phyloP scores from a whole-genome alignment of 2,113 vertebrate genomes.

The Sinocyclocheilus anshuiensis region DNA sequence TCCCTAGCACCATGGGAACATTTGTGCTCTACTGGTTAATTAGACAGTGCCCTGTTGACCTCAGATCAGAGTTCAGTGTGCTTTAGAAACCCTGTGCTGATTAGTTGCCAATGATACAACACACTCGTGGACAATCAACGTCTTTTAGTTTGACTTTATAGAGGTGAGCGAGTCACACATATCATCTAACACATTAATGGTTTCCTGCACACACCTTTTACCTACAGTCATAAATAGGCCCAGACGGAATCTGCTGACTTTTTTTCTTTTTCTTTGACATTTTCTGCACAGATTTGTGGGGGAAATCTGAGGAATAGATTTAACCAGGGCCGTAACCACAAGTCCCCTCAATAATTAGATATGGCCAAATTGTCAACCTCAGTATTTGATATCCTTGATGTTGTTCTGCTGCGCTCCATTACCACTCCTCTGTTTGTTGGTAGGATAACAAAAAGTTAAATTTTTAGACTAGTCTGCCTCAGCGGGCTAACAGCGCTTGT shows the following conservation, averaged over 20 bases:
- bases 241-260: not conserved
- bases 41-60: constrained; percentile 50
- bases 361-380: not conserved
- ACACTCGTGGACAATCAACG: constrained; percentile 37
- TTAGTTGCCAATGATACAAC: constrained; percentile 32
- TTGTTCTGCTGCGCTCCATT: not conserved
- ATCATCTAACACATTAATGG: constrained; percentile 18
- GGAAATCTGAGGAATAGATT: not conserved
- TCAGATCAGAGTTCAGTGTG: constrained; percentile 45
- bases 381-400: not conserved
- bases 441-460: not conserved
- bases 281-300: not conserved
- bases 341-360: not conserved
- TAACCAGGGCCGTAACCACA: not conserved
- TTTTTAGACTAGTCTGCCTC: not conserved
- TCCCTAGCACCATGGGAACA: constrained; percentile 45
- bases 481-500: not conserved
- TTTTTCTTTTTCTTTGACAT: not conserved
- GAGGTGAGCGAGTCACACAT: constrained; percentile 10
- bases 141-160: constrained; percentile 19
- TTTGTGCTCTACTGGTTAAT: constrained; percentile 54
- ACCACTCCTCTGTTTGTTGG: not conserved
- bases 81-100: constrained; percentile 51
- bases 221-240: constrained; percentile 13
- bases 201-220: constrained; percentile 2